Evolutionary conservation across 2,888 invertebrate genomes (phyloP).

Genomic region (Nephrotoma appendiculata): DNA sequence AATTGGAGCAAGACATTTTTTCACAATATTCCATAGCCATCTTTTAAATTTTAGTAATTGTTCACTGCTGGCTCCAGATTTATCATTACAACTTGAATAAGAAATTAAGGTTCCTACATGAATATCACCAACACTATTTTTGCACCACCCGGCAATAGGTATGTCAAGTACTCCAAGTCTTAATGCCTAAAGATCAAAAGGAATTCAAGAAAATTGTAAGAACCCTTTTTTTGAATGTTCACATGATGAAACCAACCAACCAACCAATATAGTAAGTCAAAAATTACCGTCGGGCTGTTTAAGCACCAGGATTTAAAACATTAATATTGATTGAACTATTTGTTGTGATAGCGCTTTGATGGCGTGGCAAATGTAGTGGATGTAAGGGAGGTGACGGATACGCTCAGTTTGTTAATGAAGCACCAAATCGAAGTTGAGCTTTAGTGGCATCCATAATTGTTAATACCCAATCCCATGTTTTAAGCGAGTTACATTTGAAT

Average conservation of each 20-base stretch:
- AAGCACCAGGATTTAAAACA: slow-evolving; percentile 30
- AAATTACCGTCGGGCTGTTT: slow-evolving; percentile 71
- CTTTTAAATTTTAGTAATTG: slow-evolving; percentile 84
- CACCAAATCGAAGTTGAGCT: slow-evolving; percentile 88
- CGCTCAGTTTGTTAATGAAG: slow-evolving; percentile 67
- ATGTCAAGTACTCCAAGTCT: slow-evolving; percentile 93
- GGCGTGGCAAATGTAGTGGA: slow-evolving; percentile 34
- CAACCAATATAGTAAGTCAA: slow-evolving; percentile 93
- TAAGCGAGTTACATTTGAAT: slow-evolving; percentile 63
- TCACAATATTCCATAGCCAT: slow-evolving; percentile 98
- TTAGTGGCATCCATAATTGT: slow-evolving; percentile 98
- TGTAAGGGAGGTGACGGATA: slow-evolving; percentile 50
- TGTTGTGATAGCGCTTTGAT: slow-evolving; percentile 18
- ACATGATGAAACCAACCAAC: background rate
- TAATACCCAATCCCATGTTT: slow-evolving; percentile 95
- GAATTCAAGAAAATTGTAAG: slow-evolving; percentile 4
- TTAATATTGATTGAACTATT: slow-evolving; percentile 3
- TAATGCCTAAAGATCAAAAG: slow-evolving; percentile 42
- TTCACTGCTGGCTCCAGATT: slow-evolving; percentile 82
- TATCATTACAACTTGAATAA: slow-evolving; percentile 96
- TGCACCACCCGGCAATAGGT: slow-evolving; percentile 62
- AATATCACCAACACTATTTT: slow-evolving; percentile 94
- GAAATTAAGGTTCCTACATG: slow-evolving; percentile 90
- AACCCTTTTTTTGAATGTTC: background rate
- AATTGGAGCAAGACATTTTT: slow-evolving; percentile 38